A percentile compares a stretch with the other conserved stretches of the same genome.
Evolutionary conservation across 1,140 invertebrate genomes (phyloP).

Genomic region (Aphelenchoides besseyi): DNA sequence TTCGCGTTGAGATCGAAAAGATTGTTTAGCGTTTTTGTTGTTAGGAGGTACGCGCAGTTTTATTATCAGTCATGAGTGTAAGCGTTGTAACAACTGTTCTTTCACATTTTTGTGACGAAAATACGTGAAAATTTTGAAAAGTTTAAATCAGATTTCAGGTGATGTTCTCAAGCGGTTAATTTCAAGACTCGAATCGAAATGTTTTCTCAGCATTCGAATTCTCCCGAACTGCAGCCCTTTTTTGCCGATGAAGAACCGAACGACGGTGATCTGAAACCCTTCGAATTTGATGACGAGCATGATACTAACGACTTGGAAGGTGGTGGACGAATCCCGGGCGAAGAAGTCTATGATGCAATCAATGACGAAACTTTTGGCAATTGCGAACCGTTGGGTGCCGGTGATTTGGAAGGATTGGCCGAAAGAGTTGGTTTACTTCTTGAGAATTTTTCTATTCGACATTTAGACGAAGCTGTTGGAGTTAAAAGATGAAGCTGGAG

Average conservation of each 20-base stretch:
- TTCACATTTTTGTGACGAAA: no score
- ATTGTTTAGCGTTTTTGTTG: no score
- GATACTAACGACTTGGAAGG: no score
- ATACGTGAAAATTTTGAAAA: no score
- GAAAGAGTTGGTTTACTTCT: constrained; percentile 31
- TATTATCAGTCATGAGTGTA: no score
- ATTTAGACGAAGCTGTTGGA: constrained; percentile 20
- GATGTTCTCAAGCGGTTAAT: not conserved
- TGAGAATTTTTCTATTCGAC: constrained; percentile 1
- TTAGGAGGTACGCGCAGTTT: no score
- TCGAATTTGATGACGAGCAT: not conserved
- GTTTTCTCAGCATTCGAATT: not conserved
- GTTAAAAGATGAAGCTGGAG: not conserved
- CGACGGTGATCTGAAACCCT: constrained; percentile 5
- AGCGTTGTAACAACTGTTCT: no score
- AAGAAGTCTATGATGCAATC: constrained; percentile 53
- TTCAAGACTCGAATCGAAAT: not conserved
- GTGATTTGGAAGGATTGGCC: constrained; percentile 37
- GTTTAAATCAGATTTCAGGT: not conserved
- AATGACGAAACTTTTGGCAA: constrained; percentile 49
- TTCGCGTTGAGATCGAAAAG: no score
- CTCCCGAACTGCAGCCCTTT: constrained; percentile 10
- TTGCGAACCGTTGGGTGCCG: constrained; percentile 14
- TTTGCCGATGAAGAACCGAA: not conserved
- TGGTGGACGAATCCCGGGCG: constrained; percentile 28